phyloP scores from a whole-genome alignment of 2,113 vertebrate genomes.

The Etheostoma spectabile region DNA sequence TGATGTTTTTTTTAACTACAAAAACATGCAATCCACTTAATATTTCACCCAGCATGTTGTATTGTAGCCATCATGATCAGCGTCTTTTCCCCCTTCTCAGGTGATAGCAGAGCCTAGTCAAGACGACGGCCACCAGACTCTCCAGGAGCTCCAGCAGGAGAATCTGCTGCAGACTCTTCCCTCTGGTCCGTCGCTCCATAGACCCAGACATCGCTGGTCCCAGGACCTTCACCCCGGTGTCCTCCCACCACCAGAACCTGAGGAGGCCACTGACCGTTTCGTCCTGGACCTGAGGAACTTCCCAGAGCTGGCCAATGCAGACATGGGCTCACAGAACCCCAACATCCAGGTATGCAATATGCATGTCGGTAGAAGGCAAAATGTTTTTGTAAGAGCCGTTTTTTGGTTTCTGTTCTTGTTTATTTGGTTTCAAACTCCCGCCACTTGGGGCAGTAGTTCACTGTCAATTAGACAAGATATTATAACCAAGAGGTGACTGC shows the following conservation, averaged over 20 bases:
- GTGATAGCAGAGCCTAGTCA: constrained; percentile 56
- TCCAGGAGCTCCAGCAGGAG: constrained; percentile 59
- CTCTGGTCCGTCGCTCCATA: constrained; percentile 34
- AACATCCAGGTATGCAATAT: constrained; percentile 88
- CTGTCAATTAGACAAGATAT: too few species aligned
- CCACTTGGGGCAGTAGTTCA: too few species aligned
- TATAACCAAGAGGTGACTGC: too few species aligned
- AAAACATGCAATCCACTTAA: neutral
- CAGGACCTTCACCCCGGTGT: constrained; percentile 53
- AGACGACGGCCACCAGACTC: constrained; percentile 1
- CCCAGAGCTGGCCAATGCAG: constrained; percentile 85
- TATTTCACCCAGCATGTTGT: neutral
- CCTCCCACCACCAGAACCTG: constrained; percentile 18
- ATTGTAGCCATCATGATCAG: neutral
- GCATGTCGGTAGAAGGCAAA: neutral
- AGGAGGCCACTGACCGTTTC: constrained; percentile 81
- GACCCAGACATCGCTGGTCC: constrained; percentile 58
- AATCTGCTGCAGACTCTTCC: constrained; percentile 74
- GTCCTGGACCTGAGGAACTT: constrained; percentile 89
- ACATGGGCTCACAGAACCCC: constrained; percentile 87
- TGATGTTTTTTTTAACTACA: neutral
- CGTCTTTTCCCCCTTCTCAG: constrained; percentile 64
- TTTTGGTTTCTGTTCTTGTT: too few species aligned
- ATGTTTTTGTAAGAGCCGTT: neutral
- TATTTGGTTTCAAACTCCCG: too few species aligned